Conservation (phyloP, 35 echinoderm and acorn worm genomes). For the Nesometra sesokonis region DNA sequence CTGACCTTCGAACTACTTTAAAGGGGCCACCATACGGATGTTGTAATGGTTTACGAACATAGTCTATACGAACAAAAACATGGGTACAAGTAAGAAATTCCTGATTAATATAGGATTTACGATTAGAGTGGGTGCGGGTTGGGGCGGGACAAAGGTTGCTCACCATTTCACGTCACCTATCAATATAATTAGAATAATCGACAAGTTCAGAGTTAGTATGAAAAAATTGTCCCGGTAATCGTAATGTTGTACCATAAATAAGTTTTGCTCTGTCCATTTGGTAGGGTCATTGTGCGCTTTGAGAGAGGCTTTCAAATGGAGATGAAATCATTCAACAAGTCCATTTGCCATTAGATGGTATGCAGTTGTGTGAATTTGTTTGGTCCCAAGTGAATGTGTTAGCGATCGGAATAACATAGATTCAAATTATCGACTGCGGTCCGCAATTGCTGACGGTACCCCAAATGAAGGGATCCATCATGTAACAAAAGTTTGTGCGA, state of each 20-base stretch:
- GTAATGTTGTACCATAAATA: conserved; percentile 24
- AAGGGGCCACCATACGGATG: conserved; percentile 5
- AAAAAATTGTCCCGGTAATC: conserved; percentile 11
- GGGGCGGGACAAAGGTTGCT: neutral
- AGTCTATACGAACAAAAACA: conserved; percentile 15
- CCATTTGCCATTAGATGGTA: conserved; percentile 35
- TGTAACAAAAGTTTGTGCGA: conserved; percentile 13
- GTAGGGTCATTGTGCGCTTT: neutral
- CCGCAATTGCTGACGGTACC: conserved; percentile 6
- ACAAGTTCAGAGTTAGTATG: neutral
- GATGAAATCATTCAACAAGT: conserved; percentile 9
- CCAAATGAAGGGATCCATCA: conserved; percentile 31
- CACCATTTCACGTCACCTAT: neutral
- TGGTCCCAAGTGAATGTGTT: neutral
- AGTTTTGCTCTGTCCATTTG: conserved; percentile 28
- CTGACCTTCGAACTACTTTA: neutral
- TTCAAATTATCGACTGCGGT: conserved; percentile 32
- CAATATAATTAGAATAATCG: conserved; percentile 2
- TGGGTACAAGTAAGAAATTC: conserved; percentile 13
- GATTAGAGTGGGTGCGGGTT: neutral
- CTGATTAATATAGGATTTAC: neutral
- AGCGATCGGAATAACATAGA: conserved; percentile 12
- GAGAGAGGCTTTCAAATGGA: neutral
- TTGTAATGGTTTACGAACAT: neutral
- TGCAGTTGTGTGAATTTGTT: conserved; percentile 17